Evolutionary conservation across 2,888 invertebrate genomes (phyloP), one percentile per base, ranked within the genome.

Genomic region (Apodemia zela): DNA sequence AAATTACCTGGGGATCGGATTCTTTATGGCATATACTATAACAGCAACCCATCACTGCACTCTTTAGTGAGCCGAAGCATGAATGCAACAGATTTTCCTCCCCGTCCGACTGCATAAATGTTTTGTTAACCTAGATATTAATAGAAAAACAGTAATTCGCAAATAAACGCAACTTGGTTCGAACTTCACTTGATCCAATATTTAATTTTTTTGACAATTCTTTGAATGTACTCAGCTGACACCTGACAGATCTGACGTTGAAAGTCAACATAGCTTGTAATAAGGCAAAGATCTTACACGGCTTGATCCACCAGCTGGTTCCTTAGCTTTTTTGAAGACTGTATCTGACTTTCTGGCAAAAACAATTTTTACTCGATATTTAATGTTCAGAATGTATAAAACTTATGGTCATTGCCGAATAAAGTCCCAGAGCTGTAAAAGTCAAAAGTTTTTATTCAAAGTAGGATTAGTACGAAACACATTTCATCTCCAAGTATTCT

Each of bases 11-110:
- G 66, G 94, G 92, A 71, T 94, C 93, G 68, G 87, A 92, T 78
- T 95, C 95, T 83, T 95, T 94, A 76, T 94, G 94, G 80, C 95
- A 95, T 75, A 94, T 93, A 85, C 95, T 95, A 82, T 94, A 95
- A 82, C 95, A 95, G 83, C 94, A 94, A 74, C 94, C 94, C 94
- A 94, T 94, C 78, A 88, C 87, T 77, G 89, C 85, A 73, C 69
- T 88, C 78, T 85, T 90, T 68, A 90, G 73, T 66, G 88, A 87
- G 73, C 84, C 83, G 85, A 89, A 90, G 84, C 90, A 91, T 87
- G 89, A 89, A 86, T 88, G 89, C 84, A 89, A 75, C 75, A 83
- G 72, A 72, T 78, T 80, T 73, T 87, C 87, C 73, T 87, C 89
- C 67, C 85, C 85, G 80, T 85, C 83, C 67, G 89, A 82, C 89